phyloP scores from a whole-genome alignment of 2,113 vertebrate species.

The Chroicocephalus ridibundus region DNA sequence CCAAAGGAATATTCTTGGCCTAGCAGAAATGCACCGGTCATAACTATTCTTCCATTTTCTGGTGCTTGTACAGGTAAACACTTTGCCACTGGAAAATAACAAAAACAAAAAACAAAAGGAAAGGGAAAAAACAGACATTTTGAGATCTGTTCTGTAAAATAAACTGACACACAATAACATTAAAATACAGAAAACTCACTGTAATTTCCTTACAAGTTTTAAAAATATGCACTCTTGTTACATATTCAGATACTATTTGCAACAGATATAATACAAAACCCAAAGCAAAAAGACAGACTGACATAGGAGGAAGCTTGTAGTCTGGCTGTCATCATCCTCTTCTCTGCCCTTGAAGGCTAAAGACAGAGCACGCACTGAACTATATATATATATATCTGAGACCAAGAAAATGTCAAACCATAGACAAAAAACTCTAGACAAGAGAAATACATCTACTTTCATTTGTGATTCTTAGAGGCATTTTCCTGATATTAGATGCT shows the following conservation, averaged over 20 bases:
- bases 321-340: not conserved
- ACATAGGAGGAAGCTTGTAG: not conserved
- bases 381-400: not conserved
- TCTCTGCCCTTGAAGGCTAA: not conserved
- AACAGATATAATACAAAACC: not conserved
- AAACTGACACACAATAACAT: not conserved
- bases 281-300: not conserved
- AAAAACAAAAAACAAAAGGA: not conserved
- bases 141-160: not conserved
- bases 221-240: not conserved
- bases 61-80: constrained; percentile 64
- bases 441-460: not conserved
- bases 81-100: constrained; percentile 69
- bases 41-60: constrained; percentile 50
- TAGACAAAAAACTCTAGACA: not conserved
- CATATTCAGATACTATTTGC: not conserved
- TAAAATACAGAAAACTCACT: not conserved
- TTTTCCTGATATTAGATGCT: not conserved
- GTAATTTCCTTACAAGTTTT: not conserved
- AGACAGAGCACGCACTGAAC: not conserved
- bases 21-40: not conserved
- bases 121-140: not conserved
- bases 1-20: constrained; percentile 69
- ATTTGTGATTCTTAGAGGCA: not conserved
- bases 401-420: not conserved